Percentiles rank a stretch among this genome's conserved stretches.
Evolutionary conservation across 1,140 invertebrate genomes (phyloP).

Genomic region (Planococcus citri): DNA sequence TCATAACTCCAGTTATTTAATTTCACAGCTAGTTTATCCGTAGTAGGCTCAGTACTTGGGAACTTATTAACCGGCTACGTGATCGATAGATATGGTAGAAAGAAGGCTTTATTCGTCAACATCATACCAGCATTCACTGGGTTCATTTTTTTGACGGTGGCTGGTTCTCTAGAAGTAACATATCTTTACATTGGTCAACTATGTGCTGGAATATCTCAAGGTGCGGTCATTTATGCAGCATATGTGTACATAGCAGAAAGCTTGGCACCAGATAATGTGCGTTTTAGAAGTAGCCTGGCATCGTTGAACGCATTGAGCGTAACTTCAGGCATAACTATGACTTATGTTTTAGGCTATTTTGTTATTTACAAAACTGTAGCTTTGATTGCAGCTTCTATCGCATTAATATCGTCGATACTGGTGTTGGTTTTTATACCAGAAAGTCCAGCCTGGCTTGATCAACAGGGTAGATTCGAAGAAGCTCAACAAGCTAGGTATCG

Average conservation of each 20-base stretch:
- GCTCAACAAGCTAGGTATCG: too few relatives aligned
- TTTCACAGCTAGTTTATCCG: conserved; percentile 38
- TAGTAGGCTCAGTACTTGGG: conserved; percentile 38
- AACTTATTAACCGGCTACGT: conserved; percentile 38
- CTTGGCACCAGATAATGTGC: conserved; percentile 39
- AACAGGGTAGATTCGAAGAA: conserved; percentile 39
- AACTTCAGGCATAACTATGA: conserved; percentile 43
- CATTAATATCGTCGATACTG: too few relatives aligned
- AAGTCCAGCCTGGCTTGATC: conserved; percentile 54
- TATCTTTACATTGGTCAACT: conserved; percentile 44
- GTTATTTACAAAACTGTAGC: conserved; percentile 48
- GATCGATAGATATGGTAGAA: conserved; percentile 44
- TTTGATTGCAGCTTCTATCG: conserved; percentile 44
- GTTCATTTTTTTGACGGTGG: conserved; percentile 42
- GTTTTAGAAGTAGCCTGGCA: conserved; percentile 42
- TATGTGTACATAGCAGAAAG: conserved; percentile 50
- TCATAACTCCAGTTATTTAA: too few relatives aligned
- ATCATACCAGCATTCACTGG: conserved; percentile 41
- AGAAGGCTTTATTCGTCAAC: conserved; percentile 39
- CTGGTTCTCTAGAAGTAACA: conserved; percentile 32
- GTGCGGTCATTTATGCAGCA: conserved; percentile 44
- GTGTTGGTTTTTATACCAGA: too few relatives aligned
- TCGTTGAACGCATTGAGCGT: conserved; percentile 47
- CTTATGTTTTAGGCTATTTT: conserved; percentile 46
- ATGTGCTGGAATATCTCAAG: conserved; percentile 42